These are phyloP conservation scores for Malachius bipustulatus DNA, from an alignment of 2,888 invertebrate genomes.

Conservation along the genomic window DNA sequence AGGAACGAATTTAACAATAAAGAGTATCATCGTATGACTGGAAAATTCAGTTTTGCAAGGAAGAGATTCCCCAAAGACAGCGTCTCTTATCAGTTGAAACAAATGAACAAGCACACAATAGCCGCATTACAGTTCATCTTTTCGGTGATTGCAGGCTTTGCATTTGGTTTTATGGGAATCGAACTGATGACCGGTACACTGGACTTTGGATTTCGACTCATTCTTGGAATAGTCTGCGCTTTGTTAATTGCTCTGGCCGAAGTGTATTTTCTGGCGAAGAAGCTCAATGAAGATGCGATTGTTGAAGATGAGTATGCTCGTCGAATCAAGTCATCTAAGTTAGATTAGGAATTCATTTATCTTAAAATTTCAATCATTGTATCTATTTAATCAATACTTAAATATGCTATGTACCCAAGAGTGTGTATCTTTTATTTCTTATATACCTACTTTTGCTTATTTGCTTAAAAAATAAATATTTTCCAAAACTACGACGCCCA, in stretches of 20 bases:
- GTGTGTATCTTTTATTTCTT: too few species aligned
- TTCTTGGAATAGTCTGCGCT: constrained; percentile 76
- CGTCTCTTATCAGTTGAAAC: constrained; percentile 55
- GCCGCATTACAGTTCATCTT: constrained; percentile 88
- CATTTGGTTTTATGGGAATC: constrained; percentile 85
- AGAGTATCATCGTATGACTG: constrained; percentile 80
- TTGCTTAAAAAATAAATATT: too few species aligned
- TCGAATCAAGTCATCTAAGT: neutral
- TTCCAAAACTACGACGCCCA: too few species aligned
- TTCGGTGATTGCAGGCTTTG: constrained; percentile 89
- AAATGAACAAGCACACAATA: constrained; percentile 54
- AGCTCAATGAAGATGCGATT: constrained; percentile 56
- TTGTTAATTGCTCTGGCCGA: constrained; percentile 83
- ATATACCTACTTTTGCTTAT: too few species aligned
- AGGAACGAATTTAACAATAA: constrained; percentile 65
- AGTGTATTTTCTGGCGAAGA: constrained; percentile 83
- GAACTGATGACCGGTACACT: constrained; percentile 69
- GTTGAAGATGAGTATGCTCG: neutral
- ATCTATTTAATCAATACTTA: too few species aligned
- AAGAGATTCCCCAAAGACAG: constrained; percentile 66
- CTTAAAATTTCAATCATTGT: too few species aligned
- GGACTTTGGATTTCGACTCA: constrained; percentile 72
- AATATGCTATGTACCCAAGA: too few species aligned
- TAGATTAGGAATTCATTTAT: too few species aligned
- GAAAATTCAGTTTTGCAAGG: constrained; percentile 61